Conservation (phyloP, 1,140 invertebrate species). For the Drosophila saltans region DNA sequence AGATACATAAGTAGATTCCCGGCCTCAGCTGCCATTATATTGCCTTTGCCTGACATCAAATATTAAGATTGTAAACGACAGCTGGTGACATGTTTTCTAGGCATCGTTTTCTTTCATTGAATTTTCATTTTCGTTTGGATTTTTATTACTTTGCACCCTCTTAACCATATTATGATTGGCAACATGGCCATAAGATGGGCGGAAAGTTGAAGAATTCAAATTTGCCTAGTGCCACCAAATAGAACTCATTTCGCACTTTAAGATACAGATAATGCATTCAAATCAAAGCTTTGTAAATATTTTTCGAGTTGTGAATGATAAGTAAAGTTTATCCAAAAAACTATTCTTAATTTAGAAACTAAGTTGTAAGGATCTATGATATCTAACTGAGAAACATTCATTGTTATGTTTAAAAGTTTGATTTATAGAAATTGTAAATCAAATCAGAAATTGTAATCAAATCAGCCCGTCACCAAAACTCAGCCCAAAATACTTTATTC, state of each 20-base stretch:
- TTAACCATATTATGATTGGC: slow-evolving; percentile 16
- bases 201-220: neutral
- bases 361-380: no score
- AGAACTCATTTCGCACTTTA: neutral
- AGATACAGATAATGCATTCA: no score
- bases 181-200: neutral
- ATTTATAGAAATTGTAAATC: no score
- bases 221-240: neutral
- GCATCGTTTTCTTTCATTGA: slow-evolving; percentile 40
- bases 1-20: slow-evolving; percentile 10
- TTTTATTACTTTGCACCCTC: slow-evolving; percentile 43
- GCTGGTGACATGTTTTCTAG: slow-evolving; percentile 61
- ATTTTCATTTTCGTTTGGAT: slow-evolving; percentile 20
- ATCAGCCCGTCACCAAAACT: no score
- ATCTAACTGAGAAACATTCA: no score
- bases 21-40: slow-evolving; percentile 53
- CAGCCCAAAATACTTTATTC: no score
- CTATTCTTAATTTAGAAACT: no score
- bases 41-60: slow-evolving; percentile 69
- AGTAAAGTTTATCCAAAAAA: no score
- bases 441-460: no score
- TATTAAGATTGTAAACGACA: slow-evolving; percentile 76
- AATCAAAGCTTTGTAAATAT: no score
- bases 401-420: no score
- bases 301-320: no score